Conservation (phyloP, 2,888 invertebrate genomes). For the Stenurella melanura region DNA sequence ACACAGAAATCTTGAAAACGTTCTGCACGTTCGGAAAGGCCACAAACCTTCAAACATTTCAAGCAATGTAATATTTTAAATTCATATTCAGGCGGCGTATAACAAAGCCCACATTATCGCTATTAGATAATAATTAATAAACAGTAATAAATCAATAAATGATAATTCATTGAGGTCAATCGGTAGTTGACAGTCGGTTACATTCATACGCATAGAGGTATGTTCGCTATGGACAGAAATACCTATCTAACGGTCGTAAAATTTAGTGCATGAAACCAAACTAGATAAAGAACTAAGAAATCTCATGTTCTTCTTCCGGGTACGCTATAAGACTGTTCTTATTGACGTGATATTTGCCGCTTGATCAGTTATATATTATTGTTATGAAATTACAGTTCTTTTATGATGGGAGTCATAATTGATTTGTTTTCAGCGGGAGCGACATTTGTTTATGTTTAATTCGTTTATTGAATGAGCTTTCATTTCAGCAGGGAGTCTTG, state of each 20-base stretch:
- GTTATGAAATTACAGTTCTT: constrained; percentile 9
- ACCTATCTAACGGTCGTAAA: constrained; percentile 1
- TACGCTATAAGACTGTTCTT: not conserved
- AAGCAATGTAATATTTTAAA: no score
- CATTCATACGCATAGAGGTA: not conserved
- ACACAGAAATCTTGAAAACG: no score
- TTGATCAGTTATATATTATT: constrained; percentile 3
- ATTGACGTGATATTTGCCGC: not conserved
- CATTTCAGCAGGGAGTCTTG: not conserved
- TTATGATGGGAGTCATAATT: not conserved
- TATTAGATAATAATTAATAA: not conserved
- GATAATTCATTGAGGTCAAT: constrained; percentile 1
- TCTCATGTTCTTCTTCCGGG: constrained; percentile 13
- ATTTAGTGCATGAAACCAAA: constrained; percentile 20
- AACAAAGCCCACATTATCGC: not conserved
- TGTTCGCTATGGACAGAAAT: not conserved
- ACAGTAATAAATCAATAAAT: not conserved
- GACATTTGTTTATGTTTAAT: not conserved
- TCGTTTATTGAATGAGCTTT: not conserved
- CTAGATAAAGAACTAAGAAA: constrained; percentile 11
- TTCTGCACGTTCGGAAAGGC: no score
- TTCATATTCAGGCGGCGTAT: not conserved
- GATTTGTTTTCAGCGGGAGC: not conserved
- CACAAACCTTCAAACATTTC: no score
- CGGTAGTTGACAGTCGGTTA: not conserved